These are phyloP conservation scores for Drosophila subsilvestris DNA, from an alignment of 2,888 invertebrate genomes.

Conservation along the genomic window DNA sequence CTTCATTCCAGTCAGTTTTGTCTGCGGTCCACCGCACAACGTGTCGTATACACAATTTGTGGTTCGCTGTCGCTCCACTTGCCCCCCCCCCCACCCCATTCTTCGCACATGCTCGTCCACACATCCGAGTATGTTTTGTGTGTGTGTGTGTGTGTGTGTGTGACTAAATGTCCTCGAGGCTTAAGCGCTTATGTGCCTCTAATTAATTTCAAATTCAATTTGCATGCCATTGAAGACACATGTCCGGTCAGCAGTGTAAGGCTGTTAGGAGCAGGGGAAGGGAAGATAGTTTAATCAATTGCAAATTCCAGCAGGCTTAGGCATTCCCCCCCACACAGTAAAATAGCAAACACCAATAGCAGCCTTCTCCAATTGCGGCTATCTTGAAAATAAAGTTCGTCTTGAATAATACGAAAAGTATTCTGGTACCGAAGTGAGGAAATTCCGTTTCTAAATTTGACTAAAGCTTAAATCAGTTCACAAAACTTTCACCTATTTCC, in stretches of 20 bases:
- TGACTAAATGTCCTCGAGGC: slow-evolving; percentile 37
- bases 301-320: slow-evolving; percentile 15
- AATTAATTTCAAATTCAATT: slow-evolving; percentile 78
- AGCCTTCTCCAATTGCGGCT: slow-evolving; percentile 41
- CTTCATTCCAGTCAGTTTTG: slow-evolving; percentile 2
- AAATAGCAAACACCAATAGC: slow-evolving; percentile 19
- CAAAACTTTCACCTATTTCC: no score
- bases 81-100: background rate
- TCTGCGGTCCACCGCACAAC: slow-evolving; percentile 45
- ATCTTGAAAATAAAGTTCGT: slow-evolving; percentile 26
- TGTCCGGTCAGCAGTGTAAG: slow-evolving; percentile 6
- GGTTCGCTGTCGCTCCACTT: slow-evolving; percentile 1
- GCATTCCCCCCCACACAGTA: slow-evolving; percentile 11
- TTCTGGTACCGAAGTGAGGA: background rate
- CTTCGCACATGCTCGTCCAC: background rate
- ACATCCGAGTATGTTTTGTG: slow-evolving; percentile 3
- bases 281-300: background rate
- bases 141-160: slow-evolving; percentile 25
- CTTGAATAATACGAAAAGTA: background rate
- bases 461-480: no score
- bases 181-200: slow-evolving; percentile 57
- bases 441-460: background rate
- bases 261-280: no score
- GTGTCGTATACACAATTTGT: slow-evolving; percentile 38
- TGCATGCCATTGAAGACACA: slow-evolving; percentile 57